Conservation (phyloP, 2,113 vertebrate genomes). For the Trichomycterus rosablanca region DNA sequence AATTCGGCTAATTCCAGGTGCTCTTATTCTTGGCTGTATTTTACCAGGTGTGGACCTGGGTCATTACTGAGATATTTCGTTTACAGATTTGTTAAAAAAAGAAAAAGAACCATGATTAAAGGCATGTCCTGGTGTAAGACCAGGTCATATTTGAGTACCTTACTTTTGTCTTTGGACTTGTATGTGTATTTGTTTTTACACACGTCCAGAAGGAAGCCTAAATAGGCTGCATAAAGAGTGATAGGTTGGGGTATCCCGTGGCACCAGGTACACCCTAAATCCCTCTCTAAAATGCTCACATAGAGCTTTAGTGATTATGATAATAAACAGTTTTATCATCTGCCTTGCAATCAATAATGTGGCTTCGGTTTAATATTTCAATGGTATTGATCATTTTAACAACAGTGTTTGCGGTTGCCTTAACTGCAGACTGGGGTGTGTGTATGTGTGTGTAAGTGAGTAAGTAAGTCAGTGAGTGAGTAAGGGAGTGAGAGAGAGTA, state of each 20-base stretch:
- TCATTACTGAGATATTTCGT: slow-evolving; percentile 73
- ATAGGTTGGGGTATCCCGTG: too few relatives aligned
- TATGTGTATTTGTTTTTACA: too few relatives aligned
- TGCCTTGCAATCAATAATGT: slow-evolving; percentile 86
- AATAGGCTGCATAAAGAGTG: too few relatives aligned
- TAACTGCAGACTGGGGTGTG: slow-evolving; percentile 64
- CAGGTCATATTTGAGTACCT: too few relatives aligned
- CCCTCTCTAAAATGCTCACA: slow-evolving; percentile 58
- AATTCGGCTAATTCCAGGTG: slow-evolving; percentile 72
- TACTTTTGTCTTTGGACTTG: too few relatives aligned
- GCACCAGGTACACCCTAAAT: slow-evolving; percentile 3
- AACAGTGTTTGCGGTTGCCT: slow-evolving; percentile 81
- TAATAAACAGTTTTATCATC: slow-evolving; percentile 98
- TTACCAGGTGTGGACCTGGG: slow-evolving; percentile 67
- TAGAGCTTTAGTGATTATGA: slow-evolving; percentile 64
- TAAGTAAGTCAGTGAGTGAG: slow-evolving; percentile 13
- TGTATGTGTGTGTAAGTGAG: neutral
- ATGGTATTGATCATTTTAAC: slow-evolving; percentile 93
- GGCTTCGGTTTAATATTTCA: slow-evolving; percentile 97
- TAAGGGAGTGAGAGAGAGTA: slow-evolving; percentile 13
- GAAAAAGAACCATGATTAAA: slow-evolving; percentile 61
- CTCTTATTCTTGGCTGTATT: slow-evolving; percentile 56
- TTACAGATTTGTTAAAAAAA: slow-evolving; percentile 66
- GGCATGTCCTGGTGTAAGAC: slow-evolving; percentile 47
- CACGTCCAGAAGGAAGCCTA: too few relatives aligned